Base-by-base conservation (phyloP, 2,797 vertebrate genomes). In the Antrozous pallidus region DNA sequence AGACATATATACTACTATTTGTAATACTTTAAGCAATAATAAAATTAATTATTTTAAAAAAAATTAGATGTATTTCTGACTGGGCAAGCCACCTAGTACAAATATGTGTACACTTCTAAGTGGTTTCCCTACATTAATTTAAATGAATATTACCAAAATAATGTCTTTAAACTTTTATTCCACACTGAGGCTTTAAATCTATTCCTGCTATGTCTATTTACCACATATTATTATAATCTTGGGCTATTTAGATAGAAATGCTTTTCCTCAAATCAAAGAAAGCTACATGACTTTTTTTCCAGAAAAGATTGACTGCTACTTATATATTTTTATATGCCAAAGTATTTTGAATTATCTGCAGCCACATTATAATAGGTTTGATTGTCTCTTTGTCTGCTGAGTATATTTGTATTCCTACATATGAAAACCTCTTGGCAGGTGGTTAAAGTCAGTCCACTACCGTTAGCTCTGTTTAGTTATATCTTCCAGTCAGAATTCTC, bases 341-440 rank as follows among this genome's bases (percentile, higher is more conserved):
- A 80, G 31, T 94, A 58, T 95, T 96, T 93, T 94, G 61, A 94
- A 94, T 87, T 91, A 20, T 36, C 47, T 56, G 80, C 6, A 61
- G 54, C 13, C 3, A 73, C 26, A 40, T 54, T 79, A 12, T 80
- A 69, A 61, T 49, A 87, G 38, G 36, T 38, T 79, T 83, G 10
- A 5, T 31, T 70, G 11, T 65, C 49, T 69, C 78, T 88, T 65
- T 38, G 17, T 67, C 79, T 67, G 36, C 42, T 42, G 42, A 6
- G 17, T 78, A 12, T 31, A 16, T 54, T 69, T 95, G 87, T 94
- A 90, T 83, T 88, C 26, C 26, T 73, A 42, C 3, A 38, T 61
- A 31, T 26, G 38, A 63, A 94, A 83, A 93, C 49, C 36, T 74
- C 65, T 90, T 86, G 77, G 38, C 81, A 75, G 26, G 42, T 77